Evolutionary conservation across 2,888 invertebrate genomes (phyloP).

Genomic region (Laspeyria flexula): DNA sequence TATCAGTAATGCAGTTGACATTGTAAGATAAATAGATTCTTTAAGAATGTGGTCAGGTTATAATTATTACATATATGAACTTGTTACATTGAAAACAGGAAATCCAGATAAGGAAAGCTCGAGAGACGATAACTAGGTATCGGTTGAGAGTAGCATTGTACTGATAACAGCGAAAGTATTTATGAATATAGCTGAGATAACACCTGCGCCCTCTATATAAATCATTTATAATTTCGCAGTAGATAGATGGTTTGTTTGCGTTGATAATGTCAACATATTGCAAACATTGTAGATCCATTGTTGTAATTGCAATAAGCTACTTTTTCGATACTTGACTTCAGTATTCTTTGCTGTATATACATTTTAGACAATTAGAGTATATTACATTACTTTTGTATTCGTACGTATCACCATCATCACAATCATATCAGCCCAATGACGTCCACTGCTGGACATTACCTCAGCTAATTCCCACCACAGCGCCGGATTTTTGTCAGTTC

Average conservation of each 20-base stretch:
- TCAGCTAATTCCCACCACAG: too few species aligned
- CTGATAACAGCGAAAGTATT: slow-evolving; percentile 56
- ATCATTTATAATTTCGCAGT: slow-evolving; percentile 51
- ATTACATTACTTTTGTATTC: too few species aligned
- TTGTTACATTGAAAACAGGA: slow-evolving; percentile 51
- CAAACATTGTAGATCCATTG: too few species aligned
- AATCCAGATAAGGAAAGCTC: slow-evolving; percentile 59
- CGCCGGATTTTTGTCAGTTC: too few species aligned
- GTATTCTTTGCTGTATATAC: too few species aligned
- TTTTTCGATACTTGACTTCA: too few species aligned
- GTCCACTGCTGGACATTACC: too few species aligned
- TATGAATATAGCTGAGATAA: slow-evolving; percentile 66
- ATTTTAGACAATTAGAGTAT: too few species aligned
- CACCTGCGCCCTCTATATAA: slow-evolving; percentile 64
- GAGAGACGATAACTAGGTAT: slow-evolving; percentile 30
- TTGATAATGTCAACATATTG: slow-evolving; percentile 4
- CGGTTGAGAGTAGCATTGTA: slow-evolving; percentile 34
- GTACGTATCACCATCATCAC: too few species aligned
- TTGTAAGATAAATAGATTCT: slow-evolving; percentile 29
- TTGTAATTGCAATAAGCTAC: too few species aligned
- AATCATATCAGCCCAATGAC: too few species aligned
- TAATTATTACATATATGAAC: slow-evolving; percentile 22
- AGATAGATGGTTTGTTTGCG: slow-evolving; percentile 22
- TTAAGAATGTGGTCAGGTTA: slow-evolving; percentile 12
- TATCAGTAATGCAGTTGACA: slow-evolving; percentile 28